Evolutionary conservation across 2,797 vertebrate species (phyloP).

Genomic region (Triplophysa bombifrons): DNA sequence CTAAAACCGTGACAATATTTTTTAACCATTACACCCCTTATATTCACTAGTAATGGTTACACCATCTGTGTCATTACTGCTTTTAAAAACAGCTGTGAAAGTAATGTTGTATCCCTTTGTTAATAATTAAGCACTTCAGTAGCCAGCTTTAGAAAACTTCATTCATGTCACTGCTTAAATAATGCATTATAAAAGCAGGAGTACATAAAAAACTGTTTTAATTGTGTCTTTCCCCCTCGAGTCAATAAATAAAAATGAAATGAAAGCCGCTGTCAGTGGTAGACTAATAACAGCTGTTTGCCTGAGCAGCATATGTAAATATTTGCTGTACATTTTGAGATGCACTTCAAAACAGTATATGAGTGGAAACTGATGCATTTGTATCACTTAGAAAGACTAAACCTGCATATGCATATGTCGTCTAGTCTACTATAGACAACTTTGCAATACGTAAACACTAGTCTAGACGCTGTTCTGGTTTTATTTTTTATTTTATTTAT

Average conservation of each 20-base stretch:
- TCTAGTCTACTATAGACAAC: too few relatives aligned
- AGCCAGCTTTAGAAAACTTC: not conserved
- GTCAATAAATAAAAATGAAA: constrained; percentile 11
- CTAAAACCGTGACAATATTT: too few relatives aligned
- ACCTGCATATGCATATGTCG: not conserved
- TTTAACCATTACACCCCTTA: too few relatives aligned
- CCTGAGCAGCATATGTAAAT: constrained; percentile 22
- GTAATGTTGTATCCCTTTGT: not conserved
- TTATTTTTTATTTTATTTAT: too few relatives aligned
- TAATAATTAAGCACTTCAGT: constrained; percentile 23
- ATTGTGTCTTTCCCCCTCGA: not conserved
- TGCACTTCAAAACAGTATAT: constrained; percentile 1
- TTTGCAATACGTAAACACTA: too few relatives aligned
- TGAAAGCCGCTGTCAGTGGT: constrained; percentile 35
- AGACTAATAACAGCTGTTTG: constrained; percentile 28
- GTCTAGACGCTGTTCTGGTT: too few relatives aligned
- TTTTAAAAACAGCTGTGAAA: constrained; percentile 9
- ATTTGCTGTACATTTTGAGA: not conserved
- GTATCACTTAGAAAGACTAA: not conserved
- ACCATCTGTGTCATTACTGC: constrained; percentile 14
- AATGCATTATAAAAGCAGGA: constrained; percentile 35
- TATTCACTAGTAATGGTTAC: not conserved
- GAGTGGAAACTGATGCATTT: not conserved
- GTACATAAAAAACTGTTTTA: constrained; percentile 9
- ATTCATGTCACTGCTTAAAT: constrained; percentile 14